Percentiles rank a stretch among this genome's conserved stretches.
Evolutionary conservation across 1,140 invertebrate genomes (phyloP).

Genomic region (Heliothis virescens): DNA sequence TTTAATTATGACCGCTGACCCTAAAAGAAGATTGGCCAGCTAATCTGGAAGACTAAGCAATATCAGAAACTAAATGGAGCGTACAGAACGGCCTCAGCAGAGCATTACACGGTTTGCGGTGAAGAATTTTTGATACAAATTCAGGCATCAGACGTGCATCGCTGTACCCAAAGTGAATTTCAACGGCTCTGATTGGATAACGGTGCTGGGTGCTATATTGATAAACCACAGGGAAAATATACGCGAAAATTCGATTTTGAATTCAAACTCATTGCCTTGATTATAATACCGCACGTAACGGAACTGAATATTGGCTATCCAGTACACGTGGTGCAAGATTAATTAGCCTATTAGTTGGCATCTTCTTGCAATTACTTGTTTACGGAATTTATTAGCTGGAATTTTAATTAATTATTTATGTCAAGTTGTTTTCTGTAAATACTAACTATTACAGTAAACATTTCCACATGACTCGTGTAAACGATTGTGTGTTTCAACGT

Average conservation of each 20-base stretch:
- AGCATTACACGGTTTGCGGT: conserved; percentile 76
- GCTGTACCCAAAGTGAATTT: conserved; percentile 65
- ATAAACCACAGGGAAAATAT: conserved; percentile 65
- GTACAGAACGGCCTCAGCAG: conserved; percentile 62
- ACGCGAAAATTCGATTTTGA: conserved; percentile 51
- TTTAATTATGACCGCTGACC: conserved; percentile 16
- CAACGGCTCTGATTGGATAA: conserved; percentile 73
- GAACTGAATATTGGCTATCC: conserved; percentile 21
- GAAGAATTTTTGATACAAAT: conserved; percentile 69
- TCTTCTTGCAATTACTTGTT: conserved; percentile 22
- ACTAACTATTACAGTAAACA: neutral
- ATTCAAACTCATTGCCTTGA: conserved; percentile 56
- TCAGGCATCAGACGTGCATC: conserved; percentile 74
- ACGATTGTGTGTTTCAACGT: neutral
- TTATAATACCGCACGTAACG: conserved; percentile 58
- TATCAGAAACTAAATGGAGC: conserved; percentile 66
- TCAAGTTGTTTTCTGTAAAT: conserved; percentile 15
- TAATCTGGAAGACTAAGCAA: conserved; percentile 22
- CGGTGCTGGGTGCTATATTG: conserved; percentile 58
- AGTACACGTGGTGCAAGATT: conserved; percentile 20
- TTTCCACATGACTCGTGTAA: neutral
- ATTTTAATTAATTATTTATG: conserved; percentile 38
- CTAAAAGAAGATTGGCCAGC: conserved; percentile 19
- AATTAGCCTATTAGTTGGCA: conserved; percentile 22
- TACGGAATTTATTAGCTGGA: conserved; percentile 26